Base-by-base conservation (phyloP, 2,113 vertebrate species). In the Podocnemis expansa region DNA sequence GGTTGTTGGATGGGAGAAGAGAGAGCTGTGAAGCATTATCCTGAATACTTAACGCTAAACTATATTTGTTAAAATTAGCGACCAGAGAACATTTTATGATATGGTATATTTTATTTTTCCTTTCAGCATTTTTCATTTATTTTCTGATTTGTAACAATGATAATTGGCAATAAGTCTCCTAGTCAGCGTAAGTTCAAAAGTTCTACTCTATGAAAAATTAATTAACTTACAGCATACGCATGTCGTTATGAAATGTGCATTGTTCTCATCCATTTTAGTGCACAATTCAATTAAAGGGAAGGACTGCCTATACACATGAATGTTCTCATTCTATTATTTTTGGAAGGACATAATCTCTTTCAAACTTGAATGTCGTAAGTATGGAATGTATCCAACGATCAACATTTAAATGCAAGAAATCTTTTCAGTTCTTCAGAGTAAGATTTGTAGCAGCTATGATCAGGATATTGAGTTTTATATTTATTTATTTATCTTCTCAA, bases 301-400 rank as follows among this genome's bases (percentile, higher is more conserved):
- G 84, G 84, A 12, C 60, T 95, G 51, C 17, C 21, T 56, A 31
- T 86, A 78, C 79, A 86, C 29, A 89, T 55, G 9, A 95, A 93
- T 91, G 45, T 87, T 97, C 92, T 80, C n/a, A 88, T 83, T 92
- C 85, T 88, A 83, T 93, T 97, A 93, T 91, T 94, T 81, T 92
- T 51, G 34, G 89, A 94, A 92, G 43, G 51, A 78, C 43, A 78
- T 58, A 22, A 83, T 90, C 92, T 78, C 87, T 91, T 84, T 85
- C 86, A 52, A 95, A 54, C 17, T 95, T n/a, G 41, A 6, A 88
- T 31, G 78, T 94, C 88, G 1, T 80, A 93, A 89, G 55, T 79
- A 60, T 88, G 93, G 93, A 96, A 95, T 89, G 60, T 76, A 16
- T 56, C 75, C 85, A 95, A 4, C 83, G 58, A 91, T 47, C 92